Evolutionary conservation across 2,888 invertebrate species (phyloP), one percentile per base, ranked within the genome.

Genomic region (Platynereis dumerilii): DNA sequence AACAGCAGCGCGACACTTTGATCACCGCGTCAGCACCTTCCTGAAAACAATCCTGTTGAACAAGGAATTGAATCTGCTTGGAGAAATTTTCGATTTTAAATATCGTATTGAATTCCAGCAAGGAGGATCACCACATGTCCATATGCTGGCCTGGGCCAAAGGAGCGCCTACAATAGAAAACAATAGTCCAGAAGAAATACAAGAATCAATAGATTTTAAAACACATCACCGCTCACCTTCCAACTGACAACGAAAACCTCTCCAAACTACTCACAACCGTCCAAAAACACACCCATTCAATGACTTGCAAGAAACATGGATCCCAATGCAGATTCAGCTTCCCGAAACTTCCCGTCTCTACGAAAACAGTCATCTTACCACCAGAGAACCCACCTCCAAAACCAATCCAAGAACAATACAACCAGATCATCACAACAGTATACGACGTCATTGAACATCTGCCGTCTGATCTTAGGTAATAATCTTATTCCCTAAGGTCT

Each of bases 1-100:
- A 1, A 76, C 73, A 22, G 64, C 70, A 24, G 70, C 72, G 10
- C 20, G 70, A 27, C 70, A 74, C 55, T 75, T 0, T 3, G 28
- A 34, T n/a, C n/a, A n/a, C n/a, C n/a, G n/a, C n/a, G n/a, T n/a
- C n/a, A n/a, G n/a, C n/a, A n/a, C n/a, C n/a, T n/a, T n/a, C n/a
- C n/a, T n/a, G n/a, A n/a, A n/a, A n/a, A n/a, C n/a, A n/a, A n/a
- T n/a, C n/a, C n/a, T n/a, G n/a, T n/a, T n/a, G n/a, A n/a, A n/a
- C n/a, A n/a, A n/a, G n/a, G n/a, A n/a, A n/a, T n/a, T n/a, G 26
- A 34, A 55, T 10, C 12, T 24, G 10, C 24, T 56, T 15, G 57
- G 34, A 5, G 20, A 56, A 10, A n/a, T 29, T 15, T 15, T 26
- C 17, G 26, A 29, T n/a, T 56, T 15, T 22, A 10, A 10, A 10